These are phyloP conservation scores for Anguilla pacifica DNA, from an alignment of 2,797 vertebrate species.

Conservation along the genomic window DNA sequence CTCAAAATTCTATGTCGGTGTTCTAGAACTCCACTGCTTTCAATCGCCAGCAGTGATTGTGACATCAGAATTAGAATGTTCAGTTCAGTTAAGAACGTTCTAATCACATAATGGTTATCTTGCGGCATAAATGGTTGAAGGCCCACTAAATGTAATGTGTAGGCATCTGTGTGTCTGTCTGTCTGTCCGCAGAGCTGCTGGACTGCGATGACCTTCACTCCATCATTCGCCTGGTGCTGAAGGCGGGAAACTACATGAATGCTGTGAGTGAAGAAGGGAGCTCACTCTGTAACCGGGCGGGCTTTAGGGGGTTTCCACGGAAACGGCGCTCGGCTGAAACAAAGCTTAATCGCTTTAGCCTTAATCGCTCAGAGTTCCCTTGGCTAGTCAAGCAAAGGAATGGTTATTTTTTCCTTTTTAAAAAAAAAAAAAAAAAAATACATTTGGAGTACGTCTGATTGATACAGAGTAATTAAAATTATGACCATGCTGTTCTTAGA, in stretches of 20 bases:
- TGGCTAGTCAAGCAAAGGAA: background rate
- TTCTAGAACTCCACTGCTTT: too few relatives aligned
- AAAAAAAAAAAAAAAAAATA: background rate
- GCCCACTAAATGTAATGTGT: background rate
- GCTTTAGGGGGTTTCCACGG: background rate
- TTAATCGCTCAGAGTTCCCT: background rate
- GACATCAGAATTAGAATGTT: too few relatives aligned
- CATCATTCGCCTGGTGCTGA: slow-evolving; percentile 79
- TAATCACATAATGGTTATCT: too few relatives aligned
- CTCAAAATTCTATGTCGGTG: too few relatives aligned
- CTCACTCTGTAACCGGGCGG: background rate
- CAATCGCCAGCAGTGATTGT: too few relatives aligned
- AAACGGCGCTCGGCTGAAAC: background rate
- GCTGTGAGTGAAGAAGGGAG: slow-evolving; percentile 62
- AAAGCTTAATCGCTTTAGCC: background rate
- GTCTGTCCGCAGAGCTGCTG: slow-evolving; percentile 70
- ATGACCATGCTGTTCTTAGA: background rate
- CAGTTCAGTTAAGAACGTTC: too few relatives aligned
- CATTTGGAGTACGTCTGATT: background rate
- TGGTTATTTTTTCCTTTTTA: background rate
- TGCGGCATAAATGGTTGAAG: too few relatives aligned
- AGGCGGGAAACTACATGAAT: slow-evolving; percentile 85
- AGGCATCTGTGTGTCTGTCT: background rate
- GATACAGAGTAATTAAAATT: background rate
- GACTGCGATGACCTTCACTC: slow-evolving; percentile 80